Conservation (phyloP, 1,140 invertebrate genomes). For the Heliconius hewitsoni region DNA sequence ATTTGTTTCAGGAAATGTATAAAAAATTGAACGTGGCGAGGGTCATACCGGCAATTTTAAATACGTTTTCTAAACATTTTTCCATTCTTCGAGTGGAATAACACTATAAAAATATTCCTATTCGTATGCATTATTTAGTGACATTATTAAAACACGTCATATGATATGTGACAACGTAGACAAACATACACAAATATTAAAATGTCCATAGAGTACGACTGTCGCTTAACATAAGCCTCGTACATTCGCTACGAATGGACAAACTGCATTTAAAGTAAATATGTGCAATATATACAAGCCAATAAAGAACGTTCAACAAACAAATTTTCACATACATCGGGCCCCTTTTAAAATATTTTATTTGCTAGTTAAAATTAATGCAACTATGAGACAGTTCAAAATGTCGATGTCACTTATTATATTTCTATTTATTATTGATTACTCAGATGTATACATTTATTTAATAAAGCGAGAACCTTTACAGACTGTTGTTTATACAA, state of each 20-base stretch:
- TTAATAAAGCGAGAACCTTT: neutral
- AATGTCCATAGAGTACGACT: neutral
- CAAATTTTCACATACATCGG: neutral
- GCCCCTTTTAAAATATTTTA: neutral
- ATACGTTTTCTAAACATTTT: no score
- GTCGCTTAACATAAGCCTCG: conserved; percentile 1
- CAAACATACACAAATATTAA: neutral
- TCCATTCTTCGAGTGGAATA: no score
- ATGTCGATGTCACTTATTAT: neutral
- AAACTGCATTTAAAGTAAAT: neutral
- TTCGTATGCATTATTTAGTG: neutral
- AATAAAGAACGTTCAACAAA: neutral
- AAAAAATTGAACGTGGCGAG: no score
- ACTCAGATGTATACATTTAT: neutral
- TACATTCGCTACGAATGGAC: neutral
- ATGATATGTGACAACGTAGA: conserved; percentile 7
- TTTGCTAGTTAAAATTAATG: neutral
- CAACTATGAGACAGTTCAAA: neutral
- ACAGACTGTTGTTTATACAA: conserved; percentile 2
- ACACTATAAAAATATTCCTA: neutral
- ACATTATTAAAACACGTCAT: neutral
- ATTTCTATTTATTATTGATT: neutral
- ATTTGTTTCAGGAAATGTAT: neutral
- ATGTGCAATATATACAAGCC: conserved; percentile 6
- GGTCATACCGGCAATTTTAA: no score